Base-by-base conservation (phyloP, 2,113 vertebrate species). In the Saccopteryx bilineata region DNA sequence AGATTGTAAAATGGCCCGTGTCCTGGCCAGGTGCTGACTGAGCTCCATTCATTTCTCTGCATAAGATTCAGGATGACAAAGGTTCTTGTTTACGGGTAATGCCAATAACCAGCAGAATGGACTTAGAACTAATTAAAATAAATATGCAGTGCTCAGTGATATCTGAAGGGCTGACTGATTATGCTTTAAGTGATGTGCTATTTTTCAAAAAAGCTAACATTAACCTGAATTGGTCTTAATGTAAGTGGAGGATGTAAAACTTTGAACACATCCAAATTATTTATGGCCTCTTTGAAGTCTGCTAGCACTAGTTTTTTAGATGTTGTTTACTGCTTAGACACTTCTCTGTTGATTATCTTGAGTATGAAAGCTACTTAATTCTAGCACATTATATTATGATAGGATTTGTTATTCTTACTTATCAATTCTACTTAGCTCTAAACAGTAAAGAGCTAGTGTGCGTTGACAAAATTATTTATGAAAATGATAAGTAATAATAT, bases 381-480 rank as follows among this genome's bases (percentile, higher is more conserved):
- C 69, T 76, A 75, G 39, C 19, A 61, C 2, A 58, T 76, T 46
- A 71, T 13, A 74, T 31, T 48, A 15, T 75, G 46, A 61, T 39
- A 86, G 33, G 91, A 90, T 83, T 76, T 91, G 66, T 75, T 92
- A 79, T 75, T 96, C 83, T 69, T 79, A 48, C 81, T 81, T 92
- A 68, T 63, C 92, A 90, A 95, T 87, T 79, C 58, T 90, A 72
- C 52, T 66, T 91, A 93, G 31, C n/a, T 93, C 65, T 90, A 90
- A 95, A 90, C 26, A 90, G 71, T 81, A 75, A 78, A 83, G 52
- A 89, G 71, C 76, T 84, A 39, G 26, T 80, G 87, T 76, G 9
- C 65, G 28, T 69, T 86, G 94, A 89, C 74, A 76, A 96, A 96
- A 89, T 91, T 86, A 74, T 72, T 88, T 60, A 91, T 78, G 26